phyloP scores from a whole-genome alignment of 2,113 vertebrate species.

The Semnornis frantzii region DNA sequence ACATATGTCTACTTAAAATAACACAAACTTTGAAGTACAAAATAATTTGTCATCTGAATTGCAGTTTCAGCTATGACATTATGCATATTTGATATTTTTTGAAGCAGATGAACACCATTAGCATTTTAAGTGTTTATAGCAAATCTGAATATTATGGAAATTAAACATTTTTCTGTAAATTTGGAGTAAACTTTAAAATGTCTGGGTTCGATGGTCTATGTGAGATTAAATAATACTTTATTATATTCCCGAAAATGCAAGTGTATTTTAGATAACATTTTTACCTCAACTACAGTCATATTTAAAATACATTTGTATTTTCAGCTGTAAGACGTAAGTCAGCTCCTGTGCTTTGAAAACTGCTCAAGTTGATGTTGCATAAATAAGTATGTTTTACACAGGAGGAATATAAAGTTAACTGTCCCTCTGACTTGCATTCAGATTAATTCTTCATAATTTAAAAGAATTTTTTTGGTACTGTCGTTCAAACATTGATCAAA shows the following conservation, averaged over 20 bases:
- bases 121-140: constrained; percentile 3
- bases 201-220: background rate
- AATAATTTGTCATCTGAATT: background rate
- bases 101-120: background rate
- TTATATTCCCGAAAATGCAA: background rate
- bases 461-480: background rate
- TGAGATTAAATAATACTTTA: background rate
- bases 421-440: background rate
- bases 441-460: constrained; percentile 18
- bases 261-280: background rate
- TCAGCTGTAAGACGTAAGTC: constrained; percentile 5
- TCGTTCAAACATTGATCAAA: constrained; percentile 55
- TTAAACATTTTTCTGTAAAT: constrained; percentile 26
- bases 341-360: background rate
- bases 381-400: constrained; percentile 22
- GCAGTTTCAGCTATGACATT: background rate
- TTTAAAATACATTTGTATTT: constrained; percentile 23
- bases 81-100: constrained; percentile 2
- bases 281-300: background rate
- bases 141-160: constrained; percentile 1
- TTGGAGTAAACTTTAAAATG: constrained; percentile 7
- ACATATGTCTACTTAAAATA: constrained; percentile 5
- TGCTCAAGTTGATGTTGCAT: background rate
- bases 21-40: background rate
- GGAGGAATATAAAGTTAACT: background rate